Percentiles rank a stretch among this genome's conserved stretches.
These are phyloP conservation scores for Gulo gulo DNA, from an alignment of 2,113 vertebrate species.

Conservation along the genomic window DNA sequence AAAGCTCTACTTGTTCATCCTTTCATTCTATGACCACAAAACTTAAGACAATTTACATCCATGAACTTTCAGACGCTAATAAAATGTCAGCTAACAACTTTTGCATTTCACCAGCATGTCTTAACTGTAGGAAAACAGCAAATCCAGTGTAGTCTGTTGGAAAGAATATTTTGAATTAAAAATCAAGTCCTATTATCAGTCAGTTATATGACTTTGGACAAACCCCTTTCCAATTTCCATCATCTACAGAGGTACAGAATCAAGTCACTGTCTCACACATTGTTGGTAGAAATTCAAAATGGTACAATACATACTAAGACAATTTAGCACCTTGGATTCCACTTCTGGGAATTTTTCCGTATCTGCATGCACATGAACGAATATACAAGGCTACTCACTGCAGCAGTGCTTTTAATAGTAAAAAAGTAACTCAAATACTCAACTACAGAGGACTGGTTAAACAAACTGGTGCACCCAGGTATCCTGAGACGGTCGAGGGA, in stretches of 20 bases:
- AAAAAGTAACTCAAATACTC: not conserved
- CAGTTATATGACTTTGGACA: not conserved
- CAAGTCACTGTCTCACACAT: not conserved
- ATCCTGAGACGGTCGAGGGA: not conserved
- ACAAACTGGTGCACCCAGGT: not conserved
- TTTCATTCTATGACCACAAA: slow-evolving; percentile 29
- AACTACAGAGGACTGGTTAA: not conserved
- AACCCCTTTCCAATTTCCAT: slow-evolving; percentile 16
- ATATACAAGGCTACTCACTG: not conserved
- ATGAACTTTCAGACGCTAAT: not conserved
- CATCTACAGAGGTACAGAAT: not conserved
- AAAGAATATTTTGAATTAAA: slow-evolving; percentile 9
- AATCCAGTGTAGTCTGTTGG: not conserved
- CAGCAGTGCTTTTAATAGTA: not conserved
- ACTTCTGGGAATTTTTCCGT: not conserved
- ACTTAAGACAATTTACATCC: not conserved
- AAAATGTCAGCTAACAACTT: slow-evolving; percentile 21
- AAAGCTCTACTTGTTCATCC: not conserved
- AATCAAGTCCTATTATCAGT: not conserved
- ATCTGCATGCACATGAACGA: not conserved
- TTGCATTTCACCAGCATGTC: not conserved
- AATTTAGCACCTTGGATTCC: slow-evolving; percentile 25
- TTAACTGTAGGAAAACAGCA: slow-evolving; percentile 28
- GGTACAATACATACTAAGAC: not conserved
- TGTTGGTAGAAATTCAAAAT: not conserved